Conservation (phyloP, 2,113 vertebrate species). For the Gnathonemus echidnorhynchus region DNA sequence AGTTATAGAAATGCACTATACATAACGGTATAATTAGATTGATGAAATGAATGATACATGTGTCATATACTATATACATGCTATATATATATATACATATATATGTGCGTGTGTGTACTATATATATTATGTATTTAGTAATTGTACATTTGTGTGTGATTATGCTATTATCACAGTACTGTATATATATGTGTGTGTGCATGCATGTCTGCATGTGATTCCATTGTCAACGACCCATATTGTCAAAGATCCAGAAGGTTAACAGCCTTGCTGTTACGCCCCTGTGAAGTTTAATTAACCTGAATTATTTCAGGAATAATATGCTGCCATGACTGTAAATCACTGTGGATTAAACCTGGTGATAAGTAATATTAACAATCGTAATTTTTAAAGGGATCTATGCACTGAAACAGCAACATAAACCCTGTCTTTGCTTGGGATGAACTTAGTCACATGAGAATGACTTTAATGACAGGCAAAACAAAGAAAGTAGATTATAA, state of each 20-base stretch:
- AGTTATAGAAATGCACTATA: not conserved
- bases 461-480: not conserved
- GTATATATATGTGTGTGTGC: not conserved
- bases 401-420: not conserved
- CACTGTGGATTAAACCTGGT: not conserved
- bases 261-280: not conserved
- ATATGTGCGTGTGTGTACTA: not conserved
- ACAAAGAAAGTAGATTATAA: constrained; percentile 7
- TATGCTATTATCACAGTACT: not conserved
- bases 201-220: not conserved
- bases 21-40: not conserved
- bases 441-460: not conserved
- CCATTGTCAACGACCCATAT: not conserved
- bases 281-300: constrained; percentile 1
- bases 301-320: not conserved
- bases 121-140: not conserved
- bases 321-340: not conserved
- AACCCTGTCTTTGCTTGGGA: not conserved
- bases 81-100: not conserved
- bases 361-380: not conserved
- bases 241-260: not conserved
- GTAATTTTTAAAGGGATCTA: not conserved
- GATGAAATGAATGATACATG: not conserved
- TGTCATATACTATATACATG: not conserved
- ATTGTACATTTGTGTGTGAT: not conserved